Base-by-base conservation (phyloP, 2,113 vertebrate species). In the Fulmarus glacialis region DNA sequence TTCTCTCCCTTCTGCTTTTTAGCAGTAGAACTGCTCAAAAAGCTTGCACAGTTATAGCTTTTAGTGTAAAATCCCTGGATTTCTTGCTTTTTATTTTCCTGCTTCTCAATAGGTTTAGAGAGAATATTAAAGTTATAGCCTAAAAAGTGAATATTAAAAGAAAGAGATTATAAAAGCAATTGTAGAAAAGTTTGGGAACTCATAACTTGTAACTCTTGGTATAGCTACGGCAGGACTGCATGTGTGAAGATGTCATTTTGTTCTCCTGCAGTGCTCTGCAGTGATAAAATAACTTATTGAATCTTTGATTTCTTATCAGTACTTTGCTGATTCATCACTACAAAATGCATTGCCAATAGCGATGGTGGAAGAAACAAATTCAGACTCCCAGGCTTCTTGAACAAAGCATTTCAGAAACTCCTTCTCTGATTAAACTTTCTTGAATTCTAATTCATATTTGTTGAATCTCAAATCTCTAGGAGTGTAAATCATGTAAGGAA, bases 151-250 rank as follows among this genome's bases (percentile, higher is more conserved):
- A 86, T 89, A 96, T 93, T 94, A 91, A 85, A 95, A 96, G 87
- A 82, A 95, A 96, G 48, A 71, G 91, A 94, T 96, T 94, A 95
- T 88, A 94, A 93, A 96, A 97, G 92, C 84, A 95, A 84, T 93
- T 94, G 89, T 87, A 85, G 84, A 36, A 91, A 94, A 96, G 84
- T 95, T 92, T 91, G 40, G 66, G 48, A 93, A 27, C 66, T 56
- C 30, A 2, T 8, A 83, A 71, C 63, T 94, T 82, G 10, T 9
- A 68, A 34, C 58, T 87, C 13, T 85, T 80, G 20, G 15, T 27
- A 8, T 0, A 77, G 34, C 74, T 64, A 2, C 42, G 67, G 63
- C 74, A 86, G 74, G 73, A 79, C 26, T 58, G 20, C 4, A 1
- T 4, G 2, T 43, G 50, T 20, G 70, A 73, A 45, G 0, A 0